These are phyloP conservation scores for Lissocephala sabroskyi DNA, from an alignment of 2,888 invertebrate genomes.

Conservation along the genomic window DNA sequence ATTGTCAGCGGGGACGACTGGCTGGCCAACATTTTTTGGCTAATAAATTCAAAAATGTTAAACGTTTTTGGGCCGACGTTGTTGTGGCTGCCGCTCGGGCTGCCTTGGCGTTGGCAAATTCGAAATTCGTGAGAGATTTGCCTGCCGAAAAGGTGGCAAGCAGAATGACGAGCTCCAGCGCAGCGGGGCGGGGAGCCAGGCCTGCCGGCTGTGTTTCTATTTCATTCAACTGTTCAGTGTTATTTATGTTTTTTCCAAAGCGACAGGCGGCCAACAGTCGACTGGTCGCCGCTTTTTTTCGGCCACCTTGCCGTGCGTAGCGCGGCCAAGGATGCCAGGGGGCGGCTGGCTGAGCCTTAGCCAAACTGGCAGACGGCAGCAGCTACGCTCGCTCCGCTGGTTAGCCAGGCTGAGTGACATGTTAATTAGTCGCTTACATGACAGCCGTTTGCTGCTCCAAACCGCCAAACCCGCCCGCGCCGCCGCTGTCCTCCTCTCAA, in stretches of 20 bases:
- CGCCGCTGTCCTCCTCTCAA: slow-evolving; percentile 10
- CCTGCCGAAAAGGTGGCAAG: slow-evolving; percentile 9
- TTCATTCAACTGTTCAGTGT: slow-evolving; percentile 10
- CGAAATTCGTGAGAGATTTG: slow-evolving; percentile 66
- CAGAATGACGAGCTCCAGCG: background rate
- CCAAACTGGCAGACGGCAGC: too few relatives aligned
- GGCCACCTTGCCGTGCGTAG: too few relatives aligned
- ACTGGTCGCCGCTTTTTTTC: slow-evolving; percentile 3
- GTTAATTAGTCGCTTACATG: slow-evolving; percentile 68
- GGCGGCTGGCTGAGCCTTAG: slow-evolving; percentile 3
- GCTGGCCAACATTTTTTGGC: slow-evolving; percentile 38
- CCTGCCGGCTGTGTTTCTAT: too few relatives aligned
- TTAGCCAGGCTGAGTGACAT: slow-evolving; percentile 52
- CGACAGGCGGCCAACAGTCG: slow-evolving; percentile 1
- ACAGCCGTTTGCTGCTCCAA: slow-evolving; percentile 55
- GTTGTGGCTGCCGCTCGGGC: too few relatives aligned
- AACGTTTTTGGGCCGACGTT: slow-evolving; percentile 54
- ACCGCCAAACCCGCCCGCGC: too few relatives aligned
- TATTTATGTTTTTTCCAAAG: background rate
- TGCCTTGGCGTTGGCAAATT: slow-evolving; percentile 48
- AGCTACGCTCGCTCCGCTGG: too few relatives aligned
- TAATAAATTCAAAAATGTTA: slow-evolving; percentile 64
- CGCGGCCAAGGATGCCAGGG: background rate
- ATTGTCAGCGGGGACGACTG: slow-evolving; percentile 21
- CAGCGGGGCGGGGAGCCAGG: too few relatives aligned